Base-by-base conservation (phyloP, 2,888 invertebrate species). In the Rhagophthalmus giganteus region DNA sequence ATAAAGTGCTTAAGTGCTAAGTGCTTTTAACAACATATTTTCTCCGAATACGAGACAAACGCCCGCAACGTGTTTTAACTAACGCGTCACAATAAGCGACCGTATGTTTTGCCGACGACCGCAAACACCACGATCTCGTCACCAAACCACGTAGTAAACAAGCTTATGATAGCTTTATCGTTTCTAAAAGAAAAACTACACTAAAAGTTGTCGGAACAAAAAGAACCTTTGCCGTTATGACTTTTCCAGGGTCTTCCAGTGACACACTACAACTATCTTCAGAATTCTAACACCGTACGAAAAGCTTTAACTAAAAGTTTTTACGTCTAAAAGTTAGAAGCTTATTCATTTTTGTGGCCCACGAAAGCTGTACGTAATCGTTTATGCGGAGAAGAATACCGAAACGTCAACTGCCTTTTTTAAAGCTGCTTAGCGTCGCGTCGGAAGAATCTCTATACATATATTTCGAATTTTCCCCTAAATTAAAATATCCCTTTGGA, bases 281-380 rank as follows among this genome's bases (percentile, higher is more conserved):
- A 40, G 34, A 48, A 48, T 41, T 48, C 41, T 39, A 20, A 27
- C 28, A 28, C 24, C 40, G 40, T 40, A 12, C 34, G 27, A 12
- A 32, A 28, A 47, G 47, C 39, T 41, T 41, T 41, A 41, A 35
- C 39, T 39, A 41, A 40, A 48, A 47, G 38, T 41, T 48, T 40
- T 48, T 48, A 48, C 41, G 28, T 39, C 34, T 41, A 33, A 48
- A 41, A 45, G 48, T 48, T 48, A 14, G 34, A 30, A 41, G 30
- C 48, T 48, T 48, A 41, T 28, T 40, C 40, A 40, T 40, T 40
- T 40, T 48, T 41, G 41, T 41, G 48, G 34, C 15, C 33, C 32
- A 24, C 24, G 30, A 27, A 48, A 48, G 26, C 40, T 35, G 20
- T 30, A 15, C n/a, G 33, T 39, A 48, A 48, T 48, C 41, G 35